phyloP scores from a whole-genome alignment of 2,797 vertebrate genomes.

The Accipiter fasciatus region DNA sequence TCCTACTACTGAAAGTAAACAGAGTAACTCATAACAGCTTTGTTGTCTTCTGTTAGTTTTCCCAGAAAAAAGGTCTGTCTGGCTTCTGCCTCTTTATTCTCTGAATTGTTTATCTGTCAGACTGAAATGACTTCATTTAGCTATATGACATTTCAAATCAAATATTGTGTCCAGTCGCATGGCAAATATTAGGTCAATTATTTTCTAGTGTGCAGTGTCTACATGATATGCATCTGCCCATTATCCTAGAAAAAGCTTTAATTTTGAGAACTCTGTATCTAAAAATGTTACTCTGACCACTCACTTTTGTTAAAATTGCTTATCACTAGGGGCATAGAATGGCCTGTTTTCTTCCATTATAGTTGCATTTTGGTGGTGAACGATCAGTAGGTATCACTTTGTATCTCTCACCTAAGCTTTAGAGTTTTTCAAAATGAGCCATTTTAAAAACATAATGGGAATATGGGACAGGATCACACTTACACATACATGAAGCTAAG shows the following conservation, averaged over 20 bases:
- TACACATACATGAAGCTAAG: neutral
- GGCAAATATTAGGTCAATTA: neutral
- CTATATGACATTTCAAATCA: neutral
- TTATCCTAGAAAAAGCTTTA: neutral
- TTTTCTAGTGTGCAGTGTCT: neutral
- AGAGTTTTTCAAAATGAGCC: neutral
- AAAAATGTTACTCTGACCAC: neutral
- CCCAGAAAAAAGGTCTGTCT: neutral
- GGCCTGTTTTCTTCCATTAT: neutral
- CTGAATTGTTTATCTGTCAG: neutral
- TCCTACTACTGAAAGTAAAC: slow-evolving; percentile 21
- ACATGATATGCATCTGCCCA: neutral
- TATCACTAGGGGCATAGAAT: neutral
- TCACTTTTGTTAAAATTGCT: neutral
- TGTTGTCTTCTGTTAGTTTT: neutral
- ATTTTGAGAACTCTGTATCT: neutral
- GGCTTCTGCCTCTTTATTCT: neutral
- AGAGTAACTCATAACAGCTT: neutral
- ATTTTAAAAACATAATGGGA: neutral
- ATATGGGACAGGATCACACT: neutral
- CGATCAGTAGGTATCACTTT: neutral
- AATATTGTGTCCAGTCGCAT: neutral
- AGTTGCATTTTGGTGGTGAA: neutral
- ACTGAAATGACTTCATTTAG: slow-evolving; percentile 7
- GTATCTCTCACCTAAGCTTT: neutral